Evolutionary conservation across 2,797 vertebrate species (phyloP), one percentile per base, ranked within the genome.

Genomic region (Picus viridis): DNA sequence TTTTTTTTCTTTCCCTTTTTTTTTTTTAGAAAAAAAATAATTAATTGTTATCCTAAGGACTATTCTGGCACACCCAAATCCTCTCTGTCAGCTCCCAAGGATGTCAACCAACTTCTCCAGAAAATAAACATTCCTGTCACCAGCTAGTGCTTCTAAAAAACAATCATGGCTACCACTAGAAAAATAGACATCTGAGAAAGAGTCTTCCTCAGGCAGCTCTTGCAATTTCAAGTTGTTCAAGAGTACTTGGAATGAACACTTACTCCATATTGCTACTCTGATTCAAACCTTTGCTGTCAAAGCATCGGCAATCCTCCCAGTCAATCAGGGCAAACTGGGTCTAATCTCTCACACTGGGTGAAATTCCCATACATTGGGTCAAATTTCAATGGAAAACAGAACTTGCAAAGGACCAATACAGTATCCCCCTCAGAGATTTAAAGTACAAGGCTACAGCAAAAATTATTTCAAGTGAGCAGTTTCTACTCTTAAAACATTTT

Each of bases 401-500:
- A 87, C 73, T 77, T 76, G 26, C 13, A n/a, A 89, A 83, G 26
- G 63, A 47, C 19, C 16, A 45, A 90, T 56, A n/a, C 17, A 70
- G 56, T 36, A 64, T 36, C 7, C 7, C 7, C 20, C 9, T 39
- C 12, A 16, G 11, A 9, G 34, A 68, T 49, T 41, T 78, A 51
- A 64, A 92, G 57, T 20, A 68, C 14, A 65, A 67, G 2, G 17
- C 24, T 77, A 58, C 0, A 57, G 8, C 93, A 88, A 62, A 19
- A 64, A 53, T 29, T 53, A 54, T 63, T 83, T 77, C 30, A 81
- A 88, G 18, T 2, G 2, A 69, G n/a, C 29, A 5, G 9, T 73
- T 92, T 41, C 32, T 86, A 45, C 49, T 94, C 92, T 49, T 41
- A 75, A 89, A 90, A 51, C 26, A 49, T 57, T 83, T 76, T 90